A percentile compares a stretch with the other conserved stretches of the same genome.
Conservation (phyloP, 1,140 invertebrate genomes). For the Sitophilus oryzae region DNA sequence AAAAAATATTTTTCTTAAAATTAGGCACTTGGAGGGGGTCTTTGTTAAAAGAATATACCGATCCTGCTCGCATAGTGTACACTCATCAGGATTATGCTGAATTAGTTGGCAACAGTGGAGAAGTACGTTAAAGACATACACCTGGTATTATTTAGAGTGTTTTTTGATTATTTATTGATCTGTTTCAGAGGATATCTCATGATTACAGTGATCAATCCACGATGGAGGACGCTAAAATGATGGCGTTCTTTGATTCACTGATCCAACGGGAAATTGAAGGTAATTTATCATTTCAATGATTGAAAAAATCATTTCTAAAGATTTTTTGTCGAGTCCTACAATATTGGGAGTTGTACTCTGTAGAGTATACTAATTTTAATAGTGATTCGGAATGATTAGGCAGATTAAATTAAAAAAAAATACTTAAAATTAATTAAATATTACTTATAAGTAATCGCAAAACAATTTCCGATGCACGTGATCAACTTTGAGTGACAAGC, state of each 20-base stretch:
- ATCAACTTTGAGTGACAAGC: too few relatives aligned
- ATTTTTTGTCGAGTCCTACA: too few relatives aligned
- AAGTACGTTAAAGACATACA: constrained; percentile 45
- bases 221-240: constrained; percentile 87
- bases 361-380: too few relatives aligned
- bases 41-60: constrained; percentile 50
- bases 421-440: too few relatives aligned
- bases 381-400: too few relatives aligned
- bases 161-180: constrained; percentile 18
- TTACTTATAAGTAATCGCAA: too few relatives aligned
- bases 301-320: too few relatives aligned
- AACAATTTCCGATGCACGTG: too few relatives aligned
- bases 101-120: constrained; percentile 70
- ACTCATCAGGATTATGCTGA: constrained; percentile 82
- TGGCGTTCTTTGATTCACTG: constrained; percentile 93
- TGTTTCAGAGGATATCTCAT: constrained; percentile 61
- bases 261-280: constrained; percentile 85
- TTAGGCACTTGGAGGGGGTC: constrained; percentile 49
- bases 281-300: background rate
- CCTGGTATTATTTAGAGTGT: constrained; percentile 3
- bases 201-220: constrained; percentile 79
- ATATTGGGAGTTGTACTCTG: too few relatives aligned
- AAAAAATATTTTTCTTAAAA: background rate
- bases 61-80: constrained; percentile 70
- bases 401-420: too few relatives aligned